Conservation (phyloP, 2,797 vertebrate genomes). For the Microhierax caerulescens region DNA sequence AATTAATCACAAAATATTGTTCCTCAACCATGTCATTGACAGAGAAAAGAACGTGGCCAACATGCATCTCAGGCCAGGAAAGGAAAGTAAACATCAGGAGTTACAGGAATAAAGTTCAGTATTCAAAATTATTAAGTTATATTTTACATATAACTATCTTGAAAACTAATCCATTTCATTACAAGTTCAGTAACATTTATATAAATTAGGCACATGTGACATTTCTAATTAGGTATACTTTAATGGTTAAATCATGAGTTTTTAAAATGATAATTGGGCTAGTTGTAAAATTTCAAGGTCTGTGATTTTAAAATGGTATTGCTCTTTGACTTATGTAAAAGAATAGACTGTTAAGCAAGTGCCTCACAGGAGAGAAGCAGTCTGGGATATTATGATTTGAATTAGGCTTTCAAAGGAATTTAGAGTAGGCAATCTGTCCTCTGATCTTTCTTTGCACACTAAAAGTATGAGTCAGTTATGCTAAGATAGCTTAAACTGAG, state of each 20-base stretch:
- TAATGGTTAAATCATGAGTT: slow-evolving; percentile 43
- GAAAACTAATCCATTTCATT: neutral
- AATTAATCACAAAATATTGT: neutral
- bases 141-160: neutral
- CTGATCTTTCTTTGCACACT: slow-evolving; percentile 49
- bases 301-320: slow-evolving; percentile 56
- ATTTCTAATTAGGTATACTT: slow-evolving; percentile 40
- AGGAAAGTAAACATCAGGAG: neutral
- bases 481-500: neutral
- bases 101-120: neutral
- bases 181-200: slow-evolving; percentile 32
- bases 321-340: slow-evolving; percentile 58
- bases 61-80: neutral
- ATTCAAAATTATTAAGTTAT: neutral
- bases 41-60: neutral
- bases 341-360: slow-evolving; percentile 10
- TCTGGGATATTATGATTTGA: slow-evolving; percentile 38
- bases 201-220: slow-evolving; percentile 20
- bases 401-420: slow-evolving; percentile 62
- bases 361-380: slow-evolving; percentile 45
- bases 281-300: slow-evolving; percentile 59
- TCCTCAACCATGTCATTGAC: neutral
- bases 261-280: slow-evolving; percentile 44
- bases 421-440: slow-evolving; percentile 55
- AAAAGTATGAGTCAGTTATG: slow-evolving; percentile 15